Base-by-base conservation (phyloP, 2,888 invertebrate genomes). In the Aphodius granarius region DNA sequence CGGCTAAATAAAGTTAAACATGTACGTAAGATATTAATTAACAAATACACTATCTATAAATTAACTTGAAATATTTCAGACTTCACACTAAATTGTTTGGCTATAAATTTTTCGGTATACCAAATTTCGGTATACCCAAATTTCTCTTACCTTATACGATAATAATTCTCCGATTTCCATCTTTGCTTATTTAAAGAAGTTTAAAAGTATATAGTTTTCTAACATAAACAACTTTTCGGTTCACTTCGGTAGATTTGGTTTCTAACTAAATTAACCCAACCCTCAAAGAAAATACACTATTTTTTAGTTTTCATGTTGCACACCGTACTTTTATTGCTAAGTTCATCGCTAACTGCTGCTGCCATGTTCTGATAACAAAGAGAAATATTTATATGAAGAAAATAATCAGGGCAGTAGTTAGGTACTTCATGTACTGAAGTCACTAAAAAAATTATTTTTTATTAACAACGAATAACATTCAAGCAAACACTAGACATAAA, bases 1-100 rank as follows among this genome's bases (percentile, higher is more conserved):
- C 3, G 95, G 95, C 95, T 96, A 43, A 6, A 43, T 9, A 9
- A 43, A 43, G 43, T 43, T 16, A 66, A 72, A 75, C 9, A 68
- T 3, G 62, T 13, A 21, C 13, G 13, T 9, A 43, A 9, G 13
- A 9, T 43, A 43, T 9, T 43, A 43, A 43, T 43, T 43, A 23
- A 43, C n/a, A n/a, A n/a, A n/a, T n/a, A n/a, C n/a, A n/a, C n/a
- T n/a, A n/a, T n/a, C n/a, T n/a, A n/a, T 43, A 43, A 43, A 43
- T 43, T 43, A 43, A 13, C 9, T 43, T 43, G 13, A 43, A 43
- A 43, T 3, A 43, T 0, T 43, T 6, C 4, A 0, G 43, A 6
- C 43, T 43, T 1, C 13, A 13, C 43, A 43, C 13, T n/a, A n/a
- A n/a, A n/a, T n/a, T n/a, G n/a, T n/a, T n/a, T n/a, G n/a, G n/a